Percentiles rank a stretch among this genome's conserved stretches.
Evolutionary conservation across 2,888 invertebrate genomes (phyloP).

Genomic region (Toxonevra muliebris): DNA sequence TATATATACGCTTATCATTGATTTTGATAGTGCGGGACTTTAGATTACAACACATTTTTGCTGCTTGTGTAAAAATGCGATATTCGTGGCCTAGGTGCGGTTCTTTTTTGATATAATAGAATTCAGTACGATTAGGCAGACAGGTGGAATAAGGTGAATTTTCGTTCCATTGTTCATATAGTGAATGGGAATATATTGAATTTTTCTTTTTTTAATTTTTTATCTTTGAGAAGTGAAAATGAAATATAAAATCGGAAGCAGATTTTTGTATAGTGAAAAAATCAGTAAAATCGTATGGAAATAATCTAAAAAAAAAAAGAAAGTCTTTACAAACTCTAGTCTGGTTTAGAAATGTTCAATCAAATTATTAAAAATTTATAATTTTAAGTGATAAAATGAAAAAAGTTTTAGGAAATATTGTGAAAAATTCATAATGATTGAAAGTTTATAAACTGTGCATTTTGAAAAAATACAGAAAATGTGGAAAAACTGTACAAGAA

Average conservation of each 20-base stretch:
- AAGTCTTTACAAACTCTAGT: not conserved
- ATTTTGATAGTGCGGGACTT: too few relatives aligned
- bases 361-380: too few relatives aligned
- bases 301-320: slow-evolving; percentile 4
- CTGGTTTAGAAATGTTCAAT: not conserved
- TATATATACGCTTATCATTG: too few relatives aligned
- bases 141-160: slow-evolving; percentile 56
- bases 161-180: not conserved
- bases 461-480: too few relatives aligned
- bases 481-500: too few relatives aligned
- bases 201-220: too few relatives aligned
- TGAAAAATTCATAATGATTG: too few relatives aligned
- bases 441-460: too few relatives aligned
- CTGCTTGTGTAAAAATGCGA: slow-evolving; percentile 8
- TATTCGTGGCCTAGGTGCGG: slow-evolving; percentile 40
- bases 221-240: not conserved
- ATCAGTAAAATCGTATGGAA: not conserved
- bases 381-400: too few relatives aligned
- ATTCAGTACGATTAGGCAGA: slow-evolving; percentile 51
- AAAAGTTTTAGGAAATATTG: too few relatives aligned
- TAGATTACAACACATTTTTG: slow-evolving; percentile 29
- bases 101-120: slow-evolving; percentile 35
- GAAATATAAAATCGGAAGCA: not conserved
- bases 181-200: slow-evolving; percentile 12
- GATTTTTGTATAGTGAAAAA: not conserved